Conservation (phyloP, 2,113 vertebrate species). For the Crotalus viridis region DNA sequence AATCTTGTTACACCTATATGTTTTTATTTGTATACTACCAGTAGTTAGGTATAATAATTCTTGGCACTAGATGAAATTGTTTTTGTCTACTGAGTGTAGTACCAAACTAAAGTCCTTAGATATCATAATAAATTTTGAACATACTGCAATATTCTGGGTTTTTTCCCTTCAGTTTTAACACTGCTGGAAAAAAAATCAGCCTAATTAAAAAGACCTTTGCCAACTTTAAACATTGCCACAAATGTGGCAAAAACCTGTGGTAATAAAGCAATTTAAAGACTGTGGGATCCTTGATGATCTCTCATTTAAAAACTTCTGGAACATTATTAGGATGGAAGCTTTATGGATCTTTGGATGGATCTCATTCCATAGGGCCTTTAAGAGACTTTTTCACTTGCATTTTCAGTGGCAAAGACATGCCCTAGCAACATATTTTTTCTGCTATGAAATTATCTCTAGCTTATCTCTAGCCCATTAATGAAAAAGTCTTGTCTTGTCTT, state of each 20-base stretch:
- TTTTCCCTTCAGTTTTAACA: not conserved
- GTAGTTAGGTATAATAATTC: not conserved
- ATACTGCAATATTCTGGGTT: not conserved
- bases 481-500: not conserved
- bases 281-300: not conserved
- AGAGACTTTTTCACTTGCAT: not conserved
- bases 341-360: not conserved
- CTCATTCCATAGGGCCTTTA: not conserved
- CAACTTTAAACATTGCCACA: not conserved
- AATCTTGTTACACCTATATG: not conserved
- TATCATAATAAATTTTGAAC: not conserved
- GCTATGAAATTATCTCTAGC: not conserved
- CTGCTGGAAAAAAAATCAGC: not conserved
- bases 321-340: not conserved
- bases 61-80: not conserved
- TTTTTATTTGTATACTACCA: not conserved
- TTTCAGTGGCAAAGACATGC: not conserved
- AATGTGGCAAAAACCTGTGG: not conserved
- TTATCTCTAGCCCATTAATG: not conserved
- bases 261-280: not conserved
- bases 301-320: not conserved
- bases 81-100: not conserved
- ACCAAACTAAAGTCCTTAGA: not conserved
- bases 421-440: not conserved
- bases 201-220: not conserved